Conservation (phyloP, 2,797 vertebrate species). For the Cyprinodon diabolis region DNA sequence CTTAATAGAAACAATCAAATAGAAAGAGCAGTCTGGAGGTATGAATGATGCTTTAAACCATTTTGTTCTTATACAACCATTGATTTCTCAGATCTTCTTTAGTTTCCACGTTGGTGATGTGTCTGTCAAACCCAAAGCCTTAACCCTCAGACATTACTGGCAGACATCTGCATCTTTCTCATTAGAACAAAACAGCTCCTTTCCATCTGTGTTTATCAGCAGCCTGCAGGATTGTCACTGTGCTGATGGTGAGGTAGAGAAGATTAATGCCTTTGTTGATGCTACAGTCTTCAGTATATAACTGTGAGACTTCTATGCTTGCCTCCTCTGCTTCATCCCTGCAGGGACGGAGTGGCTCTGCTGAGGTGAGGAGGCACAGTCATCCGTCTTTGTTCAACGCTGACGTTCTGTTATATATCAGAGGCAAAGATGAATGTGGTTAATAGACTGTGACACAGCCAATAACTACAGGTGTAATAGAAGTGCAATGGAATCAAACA, state of each 20-base stretch:
- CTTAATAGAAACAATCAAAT: constrained; percentile 5
- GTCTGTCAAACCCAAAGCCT: constrained; percentile 49
- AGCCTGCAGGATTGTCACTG: constrained; percentile 41
- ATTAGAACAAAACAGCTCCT: constrained; percentile 58
- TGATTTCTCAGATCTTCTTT: constrained; percentile 13
- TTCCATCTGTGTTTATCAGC: constrained; percentile 39
- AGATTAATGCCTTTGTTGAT: constrained; percentile 44
- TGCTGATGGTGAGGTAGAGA: constrained; percentile 13
- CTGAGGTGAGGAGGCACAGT: constrained; percentile 64
- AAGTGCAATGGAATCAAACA: constrained; percentile 85
- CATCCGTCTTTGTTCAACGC: constrained; percentile 81
- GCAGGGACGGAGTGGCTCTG: constrained; percentile 66
- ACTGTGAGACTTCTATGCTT: constrained; percentile 4
- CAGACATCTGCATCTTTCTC: constrained; percentile 30
- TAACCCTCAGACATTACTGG: constrained; percentile 46
- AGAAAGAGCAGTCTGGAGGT: constrained; percentile 8
- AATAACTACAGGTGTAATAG: constrained; percentile 86
- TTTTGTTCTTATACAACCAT: not conserved
- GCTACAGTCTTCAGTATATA: constrained; percentile 20
- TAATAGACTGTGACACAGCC: constrained; percentile 86
- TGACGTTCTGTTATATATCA: constrained; percentile 82
- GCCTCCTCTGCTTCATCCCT: constrained; percentile 41
- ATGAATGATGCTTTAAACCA: constrained; percentile 16
- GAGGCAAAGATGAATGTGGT: constrained; percentile 83
- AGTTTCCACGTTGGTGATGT: constrained; percentile 19